phyloP scores from a whole-genome alignment of 2,888 invertebrate genomes.

The Macrophya alboannulata region DNA sequence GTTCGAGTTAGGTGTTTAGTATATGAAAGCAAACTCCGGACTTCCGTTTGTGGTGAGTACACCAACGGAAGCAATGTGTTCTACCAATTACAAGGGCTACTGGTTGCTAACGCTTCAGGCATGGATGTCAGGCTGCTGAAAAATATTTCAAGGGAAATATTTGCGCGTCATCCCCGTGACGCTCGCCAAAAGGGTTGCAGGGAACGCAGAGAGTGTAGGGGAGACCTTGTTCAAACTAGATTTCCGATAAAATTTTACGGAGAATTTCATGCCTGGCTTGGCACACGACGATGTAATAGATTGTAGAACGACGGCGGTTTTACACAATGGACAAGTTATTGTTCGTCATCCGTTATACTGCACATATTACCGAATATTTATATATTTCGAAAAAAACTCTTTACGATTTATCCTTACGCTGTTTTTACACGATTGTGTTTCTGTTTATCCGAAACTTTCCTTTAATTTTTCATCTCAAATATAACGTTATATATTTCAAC shows the following conservation, averaged over 20 bases:
- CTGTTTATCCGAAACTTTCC: not conserved
- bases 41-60: constrained; percentile 9
- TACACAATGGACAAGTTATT: constrained; percentile 41
- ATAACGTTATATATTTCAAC: not conserved
- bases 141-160: constrained; percentile 43
- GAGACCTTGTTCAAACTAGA: constrained; percentile 48
- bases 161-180: constrained; percentile 34
- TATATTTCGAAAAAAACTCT: not conserved
- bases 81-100: constrained; percentile 18
- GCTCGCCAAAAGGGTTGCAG: constrained; percentile 18
- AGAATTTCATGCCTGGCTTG: constrained; percentile 49
- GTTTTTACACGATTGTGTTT: not conserved
- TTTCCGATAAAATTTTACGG: constrained; percentile 53
- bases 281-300: constrained; percentile 41
- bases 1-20: not conserved
- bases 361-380: constrained; percentile 5
- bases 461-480: not conserved
- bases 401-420: not conserved
- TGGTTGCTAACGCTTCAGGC: constrained; percentile 33
- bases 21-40: constrained; percentile 5
- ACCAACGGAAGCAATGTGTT: constrained; percentile 30
- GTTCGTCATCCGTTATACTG: constrained; percentile 35
- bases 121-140: constrained; percentile 33
- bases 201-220: constrained; percentile 9
- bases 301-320: constrained; percentile 15